Evolutionary conservation across 2,888 invertebrate species (phyloP), one percentile per base, ranked within the genome.

Genomic region (Yponomeuta evonymella): DNA sequence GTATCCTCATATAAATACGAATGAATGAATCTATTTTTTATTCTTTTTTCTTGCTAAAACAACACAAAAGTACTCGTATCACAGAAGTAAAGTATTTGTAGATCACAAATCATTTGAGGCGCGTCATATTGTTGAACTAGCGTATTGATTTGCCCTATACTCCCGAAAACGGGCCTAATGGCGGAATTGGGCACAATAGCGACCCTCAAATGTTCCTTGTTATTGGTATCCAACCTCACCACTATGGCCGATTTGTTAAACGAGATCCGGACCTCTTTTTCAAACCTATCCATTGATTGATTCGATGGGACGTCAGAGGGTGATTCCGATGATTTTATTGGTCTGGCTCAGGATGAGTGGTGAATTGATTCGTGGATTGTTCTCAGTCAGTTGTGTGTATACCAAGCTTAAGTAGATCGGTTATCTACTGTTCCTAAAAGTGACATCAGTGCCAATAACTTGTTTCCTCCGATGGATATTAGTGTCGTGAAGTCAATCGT

Each of bases 241-340:
- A 90, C 90, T 88, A 90, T 88, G 84, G 89, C 86, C 89, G 90
- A 91, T 91, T 91, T 90, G 91, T 91, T 88, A 90, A 90, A 91
- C 90, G 90, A 91, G 90, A 90, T 90, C 90, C 91, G 90, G 89
- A 82, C 86, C 88, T 84, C 83, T 84, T 75, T 69, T 65, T 64
- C 70, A 51, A 70, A 11, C 51, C 51, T 58, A 58, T 58, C 51
- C 8, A 15, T 43, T 58, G 51, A 15, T 58, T 58, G 15, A 15
- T 58, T 58, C 51, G 51, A 58, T 58, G 12, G 12, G 15, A 58
- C 51, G 15, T 58, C 43, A 8, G 9, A 43, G 43, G 43, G 43
- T 43, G 43, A 43, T 43, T 8, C 43, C 43, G 43, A 43, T 43
- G 43, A 43, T 43, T 43, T 43, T 43, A 43, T 43, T 43, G 43